Evolutionary conservation across 2,797 vertebrate species (phyloP).

Genomic region (Tachyglossus aculeatus): DNA sequence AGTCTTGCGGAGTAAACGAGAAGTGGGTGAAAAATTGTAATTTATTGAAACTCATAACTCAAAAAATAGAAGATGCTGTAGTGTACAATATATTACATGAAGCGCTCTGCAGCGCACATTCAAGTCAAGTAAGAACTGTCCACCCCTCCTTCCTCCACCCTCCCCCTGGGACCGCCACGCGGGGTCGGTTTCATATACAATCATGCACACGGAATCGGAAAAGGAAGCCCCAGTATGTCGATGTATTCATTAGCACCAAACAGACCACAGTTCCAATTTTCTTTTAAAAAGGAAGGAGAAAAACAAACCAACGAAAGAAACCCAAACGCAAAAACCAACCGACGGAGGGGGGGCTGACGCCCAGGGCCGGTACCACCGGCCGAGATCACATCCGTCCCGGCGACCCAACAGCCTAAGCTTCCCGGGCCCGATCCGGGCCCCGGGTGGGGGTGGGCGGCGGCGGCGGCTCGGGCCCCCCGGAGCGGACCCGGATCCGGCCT

Average conservation of each 20-base stretch:
- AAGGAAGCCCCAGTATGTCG: slow-evolving; percentile 79
- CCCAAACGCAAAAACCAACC: slow-evolving; percentile 66
- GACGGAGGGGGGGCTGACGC: slow-evolving; percentile 78
- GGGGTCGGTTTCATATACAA: slow-evolving; percentile 80
- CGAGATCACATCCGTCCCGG: slow-evolving; percentile 82
- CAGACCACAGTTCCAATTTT: slow-evolving; percentile 72
- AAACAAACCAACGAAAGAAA: slow-evolving; percentile 50
- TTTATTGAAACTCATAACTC: slow-evolving; percentile 88
- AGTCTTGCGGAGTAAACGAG: slow-evolving; percentile 66
- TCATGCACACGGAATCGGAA: slow-evolving; percentile 82
- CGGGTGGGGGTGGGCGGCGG: too few relatives aligned
- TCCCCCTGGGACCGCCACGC: slow-evolving; percentile 78
- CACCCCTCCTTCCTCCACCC: slow-evolving; percentile 63
- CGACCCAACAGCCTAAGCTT: slow-evolving; percentile 80
- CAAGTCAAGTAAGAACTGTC: slow-evolving; percentile 83
- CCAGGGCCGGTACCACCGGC: slow-evolving; percentile 77
- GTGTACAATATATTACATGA: slow-evolving; percentile 88
- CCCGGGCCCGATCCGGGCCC: too few relatives aligned
- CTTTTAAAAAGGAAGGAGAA: too few relatives aligned
- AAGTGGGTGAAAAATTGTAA: slow-evolving; percentile 84
- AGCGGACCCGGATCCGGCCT: slow-evolving; percentile 71
- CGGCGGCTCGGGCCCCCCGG: slow-evolving; percentile 63
- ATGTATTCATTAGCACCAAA: slow-evolving; percentile 85
- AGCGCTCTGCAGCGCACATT: slow-evolving; percentile 83
- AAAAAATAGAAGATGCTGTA: slow-evolving; percentile 89